These are phyloP conservation scores for Chesias legatella DNA, from an alignment of 2,888 invertebrate species.

Conservation along the genomic window DNA sequence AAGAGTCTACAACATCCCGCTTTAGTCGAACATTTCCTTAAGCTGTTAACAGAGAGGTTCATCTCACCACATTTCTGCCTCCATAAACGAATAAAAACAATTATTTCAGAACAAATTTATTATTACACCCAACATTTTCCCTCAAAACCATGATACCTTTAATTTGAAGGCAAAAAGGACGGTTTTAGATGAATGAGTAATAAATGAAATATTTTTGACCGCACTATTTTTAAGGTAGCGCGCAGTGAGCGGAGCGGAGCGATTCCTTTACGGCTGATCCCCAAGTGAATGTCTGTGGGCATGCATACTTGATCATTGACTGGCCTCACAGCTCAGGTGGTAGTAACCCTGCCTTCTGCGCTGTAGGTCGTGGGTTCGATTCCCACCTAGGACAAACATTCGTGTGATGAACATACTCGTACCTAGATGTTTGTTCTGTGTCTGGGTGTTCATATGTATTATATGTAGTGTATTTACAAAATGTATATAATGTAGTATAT, in stretches of 20 bases:
- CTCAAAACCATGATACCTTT: slow-evolving; percentile 13
- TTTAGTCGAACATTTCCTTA: slow-evolving; percentile 42
- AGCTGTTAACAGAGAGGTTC: slow-evolving; percentile 56
- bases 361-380: too few relatives aligned
- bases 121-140: slow-evolving; percentile 13
- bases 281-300: too few relatives aligned
- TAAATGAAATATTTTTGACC: slow-evolving; percentile 29
- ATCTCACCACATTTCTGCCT: slow-evolving; percentile 62
- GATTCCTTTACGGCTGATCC: neutral
- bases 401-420: too few relatives aligned
- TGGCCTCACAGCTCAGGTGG: too few relatives aligned
- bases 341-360: too few relatives aligned
- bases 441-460: too few relatives aligned
- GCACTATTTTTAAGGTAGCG: slow-evolving; percentile 30
- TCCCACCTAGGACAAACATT: too few relatives aligned
- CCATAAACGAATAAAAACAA: slow-evolving; percentile 77
- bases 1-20: too few relatives aligned
- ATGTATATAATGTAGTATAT: too few relatives aligned
- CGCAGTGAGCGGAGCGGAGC: slow-evolving; percentile 30
- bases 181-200: slow-evolving; percentile 27
- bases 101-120: slow-evolving; percentile 47
- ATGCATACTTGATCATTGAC: too few relatives aligned
- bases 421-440: too few relatives aligned
- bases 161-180: slow-evolving; percentile 27
- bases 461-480: too few relatives aligned